phyloP scores from a whole-genome alignment of 1,140 invertebrate species.

The Meteorus sp. region DNA sequence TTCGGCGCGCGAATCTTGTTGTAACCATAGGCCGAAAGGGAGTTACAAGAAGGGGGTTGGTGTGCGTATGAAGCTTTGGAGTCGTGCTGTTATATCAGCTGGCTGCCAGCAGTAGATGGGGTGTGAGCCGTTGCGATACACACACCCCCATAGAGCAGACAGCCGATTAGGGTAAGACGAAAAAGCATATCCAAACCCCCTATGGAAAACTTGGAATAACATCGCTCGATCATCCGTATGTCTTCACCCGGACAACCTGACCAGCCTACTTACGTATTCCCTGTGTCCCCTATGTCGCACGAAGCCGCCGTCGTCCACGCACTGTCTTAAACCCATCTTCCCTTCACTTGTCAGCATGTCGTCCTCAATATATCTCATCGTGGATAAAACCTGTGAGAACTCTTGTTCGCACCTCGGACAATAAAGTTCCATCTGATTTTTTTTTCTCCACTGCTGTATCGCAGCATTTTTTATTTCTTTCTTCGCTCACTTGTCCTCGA shows the following conservation, averaged over 20 bases:
- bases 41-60: conserved; percentile 39
- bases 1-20: conserved; percentile 49
- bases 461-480: background rate
- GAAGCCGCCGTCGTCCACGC: conserved; percentile 20
- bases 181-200: conserved; percentile 44
- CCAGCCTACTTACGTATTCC: conserved; percentile 47
- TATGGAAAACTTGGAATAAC: conserved; percentile 60
- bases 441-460: background rate
- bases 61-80: conserved; percentile 11
- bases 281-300: conserved; percentile 20
- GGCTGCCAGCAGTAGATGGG: too few relatives aligned
- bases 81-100: background rate
- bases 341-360: background rate
- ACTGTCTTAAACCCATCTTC: conserved; percentile 21
- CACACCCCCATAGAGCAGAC: conserved; percentile 39
- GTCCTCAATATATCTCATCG: background rate
- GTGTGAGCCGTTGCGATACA: conserved; percentile 21
- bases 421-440: too few relatives aligned
- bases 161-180: conserved; percentile 57
- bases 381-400: background rate
- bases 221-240: conserved; percentile 55
- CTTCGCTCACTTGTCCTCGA: too few relatives aligned
- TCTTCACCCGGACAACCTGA: conserved; percentile 49
- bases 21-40: too few relatives aligned
- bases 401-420: too few relatives aligned